Percentiles rank a stretch among this genome's conserved stretches.
Evolutionary conservation across 2,888 invertebrate species (phyloP).

Genomic region (Metacarcinus magister): DNA sequence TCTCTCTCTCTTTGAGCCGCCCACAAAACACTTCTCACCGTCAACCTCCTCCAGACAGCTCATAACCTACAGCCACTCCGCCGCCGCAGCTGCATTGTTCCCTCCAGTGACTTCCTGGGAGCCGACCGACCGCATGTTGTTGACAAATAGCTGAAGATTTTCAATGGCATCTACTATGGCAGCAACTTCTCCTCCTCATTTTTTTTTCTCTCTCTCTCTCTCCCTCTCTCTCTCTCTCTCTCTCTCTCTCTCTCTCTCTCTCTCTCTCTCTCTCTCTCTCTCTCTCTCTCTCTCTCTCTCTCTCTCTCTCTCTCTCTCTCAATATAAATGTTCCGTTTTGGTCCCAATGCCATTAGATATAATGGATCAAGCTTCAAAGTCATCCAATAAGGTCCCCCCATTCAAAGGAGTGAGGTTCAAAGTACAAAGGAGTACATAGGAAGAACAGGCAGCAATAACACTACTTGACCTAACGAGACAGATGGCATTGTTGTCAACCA

Average conservation of each 20-base stretch:
- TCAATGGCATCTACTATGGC: not conserved
- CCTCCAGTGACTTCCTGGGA: not conserved
- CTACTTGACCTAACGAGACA: too few relatives aligned
- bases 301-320: not conserved
- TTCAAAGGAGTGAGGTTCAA: too few relatives aligned
- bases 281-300: not conserved
- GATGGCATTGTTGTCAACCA: too few relatives aligned
- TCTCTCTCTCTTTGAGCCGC: not conserved
- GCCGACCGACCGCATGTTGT: not conserved
- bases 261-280: not conserved
- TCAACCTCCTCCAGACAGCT: slow-evolving; percentile 11
- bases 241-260: not conserved
- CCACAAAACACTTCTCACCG: not conserved
- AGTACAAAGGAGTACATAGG: too few relatives aligned
- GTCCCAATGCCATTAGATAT: too few relatives aligned
- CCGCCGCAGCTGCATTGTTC: not conserved
- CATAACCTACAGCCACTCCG: not conserved
- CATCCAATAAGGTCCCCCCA: too few relatives aligned
- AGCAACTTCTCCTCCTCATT: not conserved
- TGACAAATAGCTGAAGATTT: not conserved
- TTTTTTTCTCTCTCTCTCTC: not conserved
- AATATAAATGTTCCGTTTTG: too few relatives aligned
- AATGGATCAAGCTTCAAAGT: too few relatives aligned
- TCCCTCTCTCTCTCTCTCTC: not conserved
- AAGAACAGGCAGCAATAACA: too few relatives aligned